Conservation (phyloP, 2,797 vertebrate genomes). For the Meriones psammophilus region DNA sequence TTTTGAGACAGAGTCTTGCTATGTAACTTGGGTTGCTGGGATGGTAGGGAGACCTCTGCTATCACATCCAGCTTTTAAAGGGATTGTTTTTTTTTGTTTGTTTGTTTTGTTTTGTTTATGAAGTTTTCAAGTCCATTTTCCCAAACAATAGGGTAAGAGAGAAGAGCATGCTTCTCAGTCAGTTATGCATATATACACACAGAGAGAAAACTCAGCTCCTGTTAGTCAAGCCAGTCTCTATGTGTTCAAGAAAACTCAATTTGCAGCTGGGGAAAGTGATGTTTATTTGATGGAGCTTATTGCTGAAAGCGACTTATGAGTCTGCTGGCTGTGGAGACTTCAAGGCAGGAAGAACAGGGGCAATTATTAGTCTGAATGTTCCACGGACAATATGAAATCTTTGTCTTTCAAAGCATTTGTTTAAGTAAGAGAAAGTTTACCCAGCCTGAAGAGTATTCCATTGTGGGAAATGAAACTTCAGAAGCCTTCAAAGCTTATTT, state of each 20-base stretch:
- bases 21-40: not conserved
- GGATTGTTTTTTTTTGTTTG: not conserved
- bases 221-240: conserved; percentile 55
- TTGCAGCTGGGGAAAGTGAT: conserved; percentile 80
- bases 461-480: conserved; percentile 81
- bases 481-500: conserved; percentile 83
- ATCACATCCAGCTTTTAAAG: not conserved
- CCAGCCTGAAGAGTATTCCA: conserved; percentile 73
- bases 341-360: conserved; percentile 78
- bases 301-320: conserved; percentile 84
- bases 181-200: not conserved
- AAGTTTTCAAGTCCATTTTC: not conserved
- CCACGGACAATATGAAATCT: conserved; percentile 79
- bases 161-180: not conserved
- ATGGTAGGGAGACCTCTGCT: not conserved
- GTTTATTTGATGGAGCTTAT: conserved; percentile 84
- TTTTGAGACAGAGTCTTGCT: not conserved
- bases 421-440: conserved; percentile 83
- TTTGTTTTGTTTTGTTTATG: no score
- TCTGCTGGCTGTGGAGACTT: conserved; percentile 82
- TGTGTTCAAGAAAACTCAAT: conserved; percentile 77
- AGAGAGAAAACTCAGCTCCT: conserved; percentile 59
- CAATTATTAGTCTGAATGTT: conserved; percentile 79
- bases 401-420: conserved; percentile 84
- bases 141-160: not conserved